Conservation (phyloP, 2,888 invertebrate species). For the Agriopis leucophaearia region DNA sequence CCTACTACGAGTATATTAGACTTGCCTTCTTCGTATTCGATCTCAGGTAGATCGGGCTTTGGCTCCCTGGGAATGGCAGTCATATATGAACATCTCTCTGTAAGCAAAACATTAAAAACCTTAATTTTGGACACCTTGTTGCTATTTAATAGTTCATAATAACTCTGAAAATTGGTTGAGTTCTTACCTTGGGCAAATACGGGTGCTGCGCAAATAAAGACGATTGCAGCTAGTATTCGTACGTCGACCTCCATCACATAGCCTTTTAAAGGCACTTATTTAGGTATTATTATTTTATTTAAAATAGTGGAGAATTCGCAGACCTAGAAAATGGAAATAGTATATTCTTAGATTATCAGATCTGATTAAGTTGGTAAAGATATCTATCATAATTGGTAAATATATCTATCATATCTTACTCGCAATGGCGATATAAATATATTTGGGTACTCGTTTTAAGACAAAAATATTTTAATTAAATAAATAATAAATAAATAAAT, state of each 20-base stretch:
- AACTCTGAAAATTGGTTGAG: background rate
- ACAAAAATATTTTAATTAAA: too few relatives aligned
- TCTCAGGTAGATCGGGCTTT: constrained; percentile 60
- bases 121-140: background rate
- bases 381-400: too few relatives aligned
- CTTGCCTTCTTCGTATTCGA: constrained; percentile 65
- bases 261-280: background rate
- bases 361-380: too few relatives aligned
- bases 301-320: background rate
- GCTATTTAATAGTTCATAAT: too few relatives aligned
- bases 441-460: too few relatives aligned
- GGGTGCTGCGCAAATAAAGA: constrained; percentile 40
- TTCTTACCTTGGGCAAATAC: constrained; percentile 53
- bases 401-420: too few relatives aligned
- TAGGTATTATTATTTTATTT: background rate
- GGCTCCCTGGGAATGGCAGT: constrained; percentile 67
- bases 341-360: background rate
- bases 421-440: too few relatives aligned
- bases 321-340: constrained; percentile 3
- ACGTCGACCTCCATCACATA: constrained; percentile 63
- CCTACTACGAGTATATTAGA: background rate
- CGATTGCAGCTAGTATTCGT: constrained; percentile 47
- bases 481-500: too few relatives aligned
- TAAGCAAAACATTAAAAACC: constrained; percentile 23
- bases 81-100: constrained; percentile 71